Evolutionary conservation across 23 tunicate genomes (phyloP), one percentile per base, ranked within the genome.

Genomic region (Trididemnum nubilum): DNA sequence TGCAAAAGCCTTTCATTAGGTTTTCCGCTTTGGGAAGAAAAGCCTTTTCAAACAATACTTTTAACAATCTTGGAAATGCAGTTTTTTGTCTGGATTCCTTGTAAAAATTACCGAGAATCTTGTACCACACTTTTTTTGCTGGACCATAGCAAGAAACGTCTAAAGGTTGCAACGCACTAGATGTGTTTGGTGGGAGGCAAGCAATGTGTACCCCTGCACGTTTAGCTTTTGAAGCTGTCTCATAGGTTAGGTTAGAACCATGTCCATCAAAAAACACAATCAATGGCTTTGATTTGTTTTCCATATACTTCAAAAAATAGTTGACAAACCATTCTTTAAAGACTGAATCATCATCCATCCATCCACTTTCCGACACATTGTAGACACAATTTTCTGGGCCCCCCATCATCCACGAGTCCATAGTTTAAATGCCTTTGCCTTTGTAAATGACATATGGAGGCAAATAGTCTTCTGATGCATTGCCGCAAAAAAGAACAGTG

Each of bases 141-240:
- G 75, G 75, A 19, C 75, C 75, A 69, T 69, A 69, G 39, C 37
- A 30, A 5, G 37, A 30, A 31, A 69, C 75, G 33, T 69, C 38
- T 9, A 69, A 5, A 29, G 75, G 75, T 33, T 28, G 75, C 75
- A 69, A 33, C 30, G 75, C 75, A 69, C 39, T 69, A n/a, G 75
- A 69, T 7, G n/a, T 69, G n/a, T 33, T 36, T 69, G 38, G 75
- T 31, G 75, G 75, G 19, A 69, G 39, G 38, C 75, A 69, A 9
- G 33, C 36, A 29, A 69, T 69, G n/a, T 69, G 39, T 15, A 33
- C 75, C 5, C 39, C 75, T 4, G 38, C 75, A 7, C 33, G 2
- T 7, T 34, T 29, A 7, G 75, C 75, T 34, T 69, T 69, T 5
- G 33, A 33, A 69, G 39, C 75, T 29, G 75, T 28, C 33, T 69